These are phyloP conservation scores for Leucophora obtusa DNA, from an alignment of 2,888 invertebrate species.

Conservation along the genomic window DNA sequence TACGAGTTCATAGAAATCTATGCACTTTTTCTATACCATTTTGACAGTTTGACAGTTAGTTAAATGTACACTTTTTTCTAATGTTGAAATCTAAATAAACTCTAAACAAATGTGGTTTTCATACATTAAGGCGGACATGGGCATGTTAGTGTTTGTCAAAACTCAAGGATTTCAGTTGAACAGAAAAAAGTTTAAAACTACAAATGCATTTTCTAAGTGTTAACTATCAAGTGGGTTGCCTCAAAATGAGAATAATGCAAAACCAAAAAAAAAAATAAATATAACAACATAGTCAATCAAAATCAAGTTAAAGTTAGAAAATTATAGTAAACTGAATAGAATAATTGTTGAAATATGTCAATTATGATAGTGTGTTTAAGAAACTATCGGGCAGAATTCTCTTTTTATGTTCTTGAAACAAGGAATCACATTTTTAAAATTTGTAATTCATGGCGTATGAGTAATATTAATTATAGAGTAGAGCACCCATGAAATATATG, in stretches of 20 bases:
- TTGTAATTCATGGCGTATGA: too few species aligned
- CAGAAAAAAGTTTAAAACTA: not conserved
- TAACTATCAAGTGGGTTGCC: conserved; percentile 49
- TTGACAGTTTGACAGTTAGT: conserved; percentile 57
- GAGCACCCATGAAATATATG: too few species aligned
- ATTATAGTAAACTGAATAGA: too few species aligned
- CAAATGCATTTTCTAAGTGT: conserved; percentile 31
- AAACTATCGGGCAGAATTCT: too few species aligned
- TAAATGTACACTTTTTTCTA: conserved; percentile 17
- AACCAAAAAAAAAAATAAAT: conserved; percentile 18
- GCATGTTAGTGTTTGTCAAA: conserved; percentile 29
- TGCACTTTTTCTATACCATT: conserved; percentile 32
- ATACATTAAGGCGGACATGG: conserved; percentile 52
- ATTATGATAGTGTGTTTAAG: too few species aligned
- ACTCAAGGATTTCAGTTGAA: conserved; percentile 55
- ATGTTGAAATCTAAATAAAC: conserved; percentile 27
- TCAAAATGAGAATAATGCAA: conserved; percentile 9
- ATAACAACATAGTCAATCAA: conserved; percentile 39
- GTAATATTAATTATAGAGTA: too few species aligned
- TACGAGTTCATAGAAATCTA: conserved; percentile 18
- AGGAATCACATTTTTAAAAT: too few species aligned
- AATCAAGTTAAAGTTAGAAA: conserved; percentile 2
- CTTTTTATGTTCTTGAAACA: too few species aligned
- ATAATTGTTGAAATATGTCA: too few species aligned
- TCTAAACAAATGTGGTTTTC: conserved; percentile 39